A percentile compares a stretch with the other conserved stretches of the same genome.
Conservation (phyloP, 2,113 vertebrate species). For the Pygoscelis antarcticus region DNA sequence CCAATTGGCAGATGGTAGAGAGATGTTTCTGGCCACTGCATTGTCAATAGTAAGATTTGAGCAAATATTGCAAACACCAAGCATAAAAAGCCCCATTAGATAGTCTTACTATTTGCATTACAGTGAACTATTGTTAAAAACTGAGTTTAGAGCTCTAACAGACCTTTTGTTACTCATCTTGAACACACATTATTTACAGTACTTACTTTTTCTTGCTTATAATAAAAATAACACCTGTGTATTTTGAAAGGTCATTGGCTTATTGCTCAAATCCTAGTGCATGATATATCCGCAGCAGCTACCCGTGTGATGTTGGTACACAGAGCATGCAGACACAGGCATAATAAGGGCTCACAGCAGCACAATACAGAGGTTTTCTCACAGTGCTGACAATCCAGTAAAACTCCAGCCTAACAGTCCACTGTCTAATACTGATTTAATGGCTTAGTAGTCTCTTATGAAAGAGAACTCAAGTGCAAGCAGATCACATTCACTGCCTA, state of each 20-base stretch:
- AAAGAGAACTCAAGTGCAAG: neutral
- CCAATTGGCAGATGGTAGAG: neutral
- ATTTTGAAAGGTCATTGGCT: neutral
- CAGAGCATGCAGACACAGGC: no score
- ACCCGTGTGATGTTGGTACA: neutral
- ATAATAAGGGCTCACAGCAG: neutral
- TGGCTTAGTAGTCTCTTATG: neutral
- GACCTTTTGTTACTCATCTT: neutral
- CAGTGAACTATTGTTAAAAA: neutral
- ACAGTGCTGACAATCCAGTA: neutral
- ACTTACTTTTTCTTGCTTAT: neutral
- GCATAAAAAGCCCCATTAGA: neutral
- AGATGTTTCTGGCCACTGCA: neutral
- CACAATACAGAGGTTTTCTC: neutral
- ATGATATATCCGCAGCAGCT: accelerated
- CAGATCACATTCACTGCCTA: neutral
- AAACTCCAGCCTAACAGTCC: no score
- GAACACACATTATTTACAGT: neutral
- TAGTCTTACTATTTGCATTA: neutral
- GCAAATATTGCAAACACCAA: neutral
- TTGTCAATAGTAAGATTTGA: neutral
- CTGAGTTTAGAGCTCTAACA: neutral
- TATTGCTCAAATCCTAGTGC: neutral
- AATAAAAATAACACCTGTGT: neutral
- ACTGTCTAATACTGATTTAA: neutral